Evolutionary conservation across 2,888 invertebrate genomes (phyloP).

Genomic region (Trichacis sp.): DNA sequence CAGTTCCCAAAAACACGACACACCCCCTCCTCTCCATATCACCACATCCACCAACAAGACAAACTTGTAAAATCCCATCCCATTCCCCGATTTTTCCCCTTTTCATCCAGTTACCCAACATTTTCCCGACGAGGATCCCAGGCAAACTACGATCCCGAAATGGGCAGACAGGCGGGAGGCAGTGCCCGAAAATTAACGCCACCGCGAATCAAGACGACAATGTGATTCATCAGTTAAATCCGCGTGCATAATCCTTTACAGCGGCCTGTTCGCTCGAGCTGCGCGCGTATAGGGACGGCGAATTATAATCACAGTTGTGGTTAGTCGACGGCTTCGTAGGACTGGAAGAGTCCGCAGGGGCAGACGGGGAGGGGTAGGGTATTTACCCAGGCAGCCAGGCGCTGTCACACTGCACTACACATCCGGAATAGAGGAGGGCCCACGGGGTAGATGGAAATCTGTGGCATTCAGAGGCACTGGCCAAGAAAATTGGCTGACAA

Average conservation of each 20-base stretch:
- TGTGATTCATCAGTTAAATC: constrained; percentile 70
- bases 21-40: no score
- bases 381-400: constrained; percentile 53
- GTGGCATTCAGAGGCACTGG: constrained; percentile 69
- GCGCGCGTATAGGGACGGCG: constrained; percentile 53
- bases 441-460: constrained; percentile 67
- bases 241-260: constrained; percentile 70
- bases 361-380: no score
- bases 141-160: constrained; percentile 33
- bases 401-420: constrained; percentile 58
- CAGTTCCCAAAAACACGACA: no score
- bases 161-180: constrained; percentile 13
- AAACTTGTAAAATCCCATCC: background rate
- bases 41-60: background rate
- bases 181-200: constrained; percentile 66
- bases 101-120: constrained; percentile 35
- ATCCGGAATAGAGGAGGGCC: constrained; percentile 52
- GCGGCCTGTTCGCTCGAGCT: constrained; percentile 53
- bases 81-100: constrained; percentile 14
- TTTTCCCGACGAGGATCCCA: constrained; percentile 32
- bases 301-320: constrained; percentile 70
- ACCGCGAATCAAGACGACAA: constrained; percentile 69
- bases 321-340: constrained; percentile 52
- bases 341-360: constrained; percentile 32
- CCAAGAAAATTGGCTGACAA: constrained; percentile 70